A percentile compares a stretch with the other conserved stretches of the same genome.
Evolutionary conservation across 1,140 invertebrate species (phyloP).

Genomic region (Sarcophaga bullata): DNA sequence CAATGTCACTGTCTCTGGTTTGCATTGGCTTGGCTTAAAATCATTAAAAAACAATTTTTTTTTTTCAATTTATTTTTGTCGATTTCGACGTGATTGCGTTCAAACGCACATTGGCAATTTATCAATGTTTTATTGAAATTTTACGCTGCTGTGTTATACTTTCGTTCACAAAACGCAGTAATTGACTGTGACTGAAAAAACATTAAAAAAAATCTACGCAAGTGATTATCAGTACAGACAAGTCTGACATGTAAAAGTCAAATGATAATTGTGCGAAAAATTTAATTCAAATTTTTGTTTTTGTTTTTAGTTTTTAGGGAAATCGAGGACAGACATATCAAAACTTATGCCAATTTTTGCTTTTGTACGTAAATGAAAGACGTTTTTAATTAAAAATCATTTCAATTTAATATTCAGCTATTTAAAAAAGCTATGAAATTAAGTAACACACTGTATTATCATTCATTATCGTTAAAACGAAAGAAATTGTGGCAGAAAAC

Average conservation of each 20-base stretch:
- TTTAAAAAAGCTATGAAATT: too few relatives aligned
- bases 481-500: too few relatives aligned
- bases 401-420: too few relatives aligned
- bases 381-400: too few relatives aligned
- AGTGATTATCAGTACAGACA: not conserved
- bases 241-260: slow-evolving; percentile 17
- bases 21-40: not conserved
- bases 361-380: too few relatives aligned
- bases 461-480: too few relatives aligned
- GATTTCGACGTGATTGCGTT: slow-evolving; percentile 9
- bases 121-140: slow-evolving; percentile 37
- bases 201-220: too few relatives aligned
- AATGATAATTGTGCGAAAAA: not conserved
- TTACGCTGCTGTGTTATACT: not conserved
- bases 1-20: slow-evolving; percentile 32
- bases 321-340: not conserved
- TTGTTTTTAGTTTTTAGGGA: not conserved
- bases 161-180: too few relatives aligned
- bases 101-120: slow-evolving; percentile 34
- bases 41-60: not conserved
- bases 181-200: too few relatives aligned
- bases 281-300: not conserved
- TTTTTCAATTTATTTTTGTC: not conserved
- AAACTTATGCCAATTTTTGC: not conserved
- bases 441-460: too few relatives aligned